phyloP scores from a whole-genome alignment of 2,888 invertebrate genomes.

The Callosobruchus maculatus region DNA sequence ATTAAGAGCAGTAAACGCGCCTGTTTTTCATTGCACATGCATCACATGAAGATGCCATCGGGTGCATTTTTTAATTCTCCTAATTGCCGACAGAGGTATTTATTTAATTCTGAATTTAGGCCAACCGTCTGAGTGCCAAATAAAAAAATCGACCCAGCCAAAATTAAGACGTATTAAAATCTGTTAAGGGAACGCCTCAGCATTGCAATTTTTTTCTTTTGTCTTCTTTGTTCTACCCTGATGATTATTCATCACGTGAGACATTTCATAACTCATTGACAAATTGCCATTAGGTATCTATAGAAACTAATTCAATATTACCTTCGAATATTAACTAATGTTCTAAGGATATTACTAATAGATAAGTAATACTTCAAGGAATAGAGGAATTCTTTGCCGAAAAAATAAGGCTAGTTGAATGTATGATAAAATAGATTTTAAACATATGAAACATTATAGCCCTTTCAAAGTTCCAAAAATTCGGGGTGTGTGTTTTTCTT shows the following conservation, averaged over 20 bases:
- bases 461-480: too few relatives aligned
- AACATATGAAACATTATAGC: too few relatives aligned
- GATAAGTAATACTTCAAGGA: too few relatives aligned
- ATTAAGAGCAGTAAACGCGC: not conserved
- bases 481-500: too few relatives aligned
- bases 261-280: not conserved
- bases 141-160: constrained; percentile 15
- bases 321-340: too few relatives aligned
- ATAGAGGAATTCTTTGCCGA: too few relatives aligned
- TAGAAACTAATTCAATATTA: too few relatives aligned
- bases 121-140: constrained; percentile 23
- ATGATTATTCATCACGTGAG: not conserved
- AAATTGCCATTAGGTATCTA: not conserved
- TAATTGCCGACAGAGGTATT: constrained; percentile 7
- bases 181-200: not conserved
- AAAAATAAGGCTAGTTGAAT: too few relatives aligned
- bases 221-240: not conserved
- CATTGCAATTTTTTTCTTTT: not conserved
- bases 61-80: not conserved
- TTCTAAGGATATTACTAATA: too few relatives aligned
- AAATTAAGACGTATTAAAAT: not conserved
- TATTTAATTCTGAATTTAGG: constrained; percentile 23
- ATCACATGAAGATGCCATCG: not conserved
- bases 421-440: too few relatives aligned
- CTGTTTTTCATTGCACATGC: not conserved